Percentiles rank a stretch among this genome's conserved stretches.
phyloP scores from a whole-genome alignment of 2,797 vertebrate genomes.

The Ctenosaura bakeri region DNA sequence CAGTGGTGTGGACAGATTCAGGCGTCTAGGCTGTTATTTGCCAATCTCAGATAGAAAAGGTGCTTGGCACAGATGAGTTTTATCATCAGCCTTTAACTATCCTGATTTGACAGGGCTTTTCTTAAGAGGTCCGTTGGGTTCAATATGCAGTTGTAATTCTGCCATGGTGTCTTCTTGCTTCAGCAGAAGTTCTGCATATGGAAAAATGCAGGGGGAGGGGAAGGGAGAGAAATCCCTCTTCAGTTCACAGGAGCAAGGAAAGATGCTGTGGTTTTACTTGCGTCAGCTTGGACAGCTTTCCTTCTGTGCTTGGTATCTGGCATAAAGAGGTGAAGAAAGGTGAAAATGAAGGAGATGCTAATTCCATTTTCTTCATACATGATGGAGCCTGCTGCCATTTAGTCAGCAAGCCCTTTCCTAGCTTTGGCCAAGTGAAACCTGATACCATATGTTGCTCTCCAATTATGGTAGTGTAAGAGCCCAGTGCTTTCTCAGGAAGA shows the following conservation, averaged over 20 bases:
- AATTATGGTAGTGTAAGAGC: background rate
- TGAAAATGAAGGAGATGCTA: slow-evolving; percentile 20
- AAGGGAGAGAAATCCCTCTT: background rate
- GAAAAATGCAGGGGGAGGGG: background rate
- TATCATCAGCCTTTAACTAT: background rate
- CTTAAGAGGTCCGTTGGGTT: background rate
- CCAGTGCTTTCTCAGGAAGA: background rate
- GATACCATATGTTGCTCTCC: background rate
- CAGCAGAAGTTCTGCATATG: background rate
- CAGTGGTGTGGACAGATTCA: background rate
- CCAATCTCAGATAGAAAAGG: background rate
- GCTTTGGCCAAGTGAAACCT: background rate
- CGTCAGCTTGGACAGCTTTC: background rate
- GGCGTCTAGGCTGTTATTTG: background rate
- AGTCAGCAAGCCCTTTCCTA: slow-evolving; percentile 15
- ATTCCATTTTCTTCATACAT: slow-evolving; percentile 12
- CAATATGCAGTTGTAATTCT: background rate
- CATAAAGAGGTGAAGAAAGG: slow-evolving; percentile 19
- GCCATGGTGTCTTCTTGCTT: background rate
- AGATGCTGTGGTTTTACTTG: background rate
- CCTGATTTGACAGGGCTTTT: background rate
- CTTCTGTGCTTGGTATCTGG: background rate
- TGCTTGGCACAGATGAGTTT: background rate
- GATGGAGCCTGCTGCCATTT: background rate
- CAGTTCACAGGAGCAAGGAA: slow-evolving; percentile 15